Percentiles rank a stretch among this genome's conserved stretches.
Conservation (phyloP, 2,797 vertebrate genomes). For the Anguilla pacifica region DNA sequence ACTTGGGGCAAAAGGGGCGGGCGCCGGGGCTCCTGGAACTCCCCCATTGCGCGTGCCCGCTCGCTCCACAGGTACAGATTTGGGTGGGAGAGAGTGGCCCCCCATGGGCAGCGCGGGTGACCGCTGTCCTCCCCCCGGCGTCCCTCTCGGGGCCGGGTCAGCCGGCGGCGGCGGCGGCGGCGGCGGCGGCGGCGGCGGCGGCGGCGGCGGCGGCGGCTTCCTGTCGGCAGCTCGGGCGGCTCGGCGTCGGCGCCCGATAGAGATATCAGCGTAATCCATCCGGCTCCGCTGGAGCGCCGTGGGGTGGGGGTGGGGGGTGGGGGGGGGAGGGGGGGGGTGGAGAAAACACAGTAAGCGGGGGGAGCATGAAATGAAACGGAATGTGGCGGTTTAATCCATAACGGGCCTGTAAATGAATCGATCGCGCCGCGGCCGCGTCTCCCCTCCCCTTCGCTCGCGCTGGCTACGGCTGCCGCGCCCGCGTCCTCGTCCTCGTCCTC, state of each 20-base stretch:
- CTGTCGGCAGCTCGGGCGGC: not conserved
- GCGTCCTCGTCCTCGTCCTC: too few species aligned
- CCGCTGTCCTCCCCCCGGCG: too few species aligned
- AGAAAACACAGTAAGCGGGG: constrained; percentile 25
- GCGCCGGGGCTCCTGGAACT: too few species aligned
- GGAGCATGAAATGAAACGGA: constrained; percentile 39
- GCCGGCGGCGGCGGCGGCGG: not conserved
- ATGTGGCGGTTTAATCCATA: constrained; percentile 40
- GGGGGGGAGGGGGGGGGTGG: not conserved
- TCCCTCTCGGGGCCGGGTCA: not conserved
- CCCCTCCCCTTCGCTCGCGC: not conserved
- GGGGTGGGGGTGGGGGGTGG: too few species aligned
- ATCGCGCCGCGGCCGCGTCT: not conserved
- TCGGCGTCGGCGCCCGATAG: constrained; percentile 20
- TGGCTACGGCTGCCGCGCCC: not conserved
- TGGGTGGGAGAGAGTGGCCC: not conserved
- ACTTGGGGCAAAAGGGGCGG: too few species aligned
- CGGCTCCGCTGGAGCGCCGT: constrained; percentile 21
- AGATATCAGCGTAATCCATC: constrained; percentile 45
- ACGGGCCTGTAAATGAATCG: constrained; percentile 37
- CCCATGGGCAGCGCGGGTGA: not conserved
- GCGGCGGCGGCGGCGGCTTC: not conserved
- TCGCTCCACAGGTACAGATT: not conserved
- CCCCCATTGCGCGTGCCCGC: too few species aligned
- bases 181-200: not conserved